phyloP scores from a whole-genome alignment of 2,888 invertebrate genomes.

The Microctonus hyperodae region DNA sequence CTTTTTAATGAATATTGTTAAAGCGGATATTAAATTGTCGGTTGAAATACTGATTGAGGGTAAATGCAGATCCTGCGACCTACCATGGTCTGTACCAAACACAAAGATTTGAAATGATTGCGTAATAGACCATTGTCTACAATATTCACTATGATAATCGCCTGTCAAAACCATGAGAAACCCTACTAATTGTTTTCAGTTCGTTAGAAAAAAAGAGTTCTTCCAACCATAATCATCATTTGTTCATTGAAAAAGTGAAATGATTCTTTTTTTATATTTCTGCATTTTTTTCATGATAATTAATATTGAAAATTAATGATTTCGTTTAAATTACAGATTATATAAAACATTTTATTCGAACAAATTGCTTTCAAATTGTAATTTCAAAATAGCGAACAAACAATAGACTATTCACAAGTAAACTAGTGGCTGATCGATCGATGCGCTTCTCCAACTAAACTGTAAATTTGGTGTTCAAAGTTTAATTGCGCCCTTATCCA shows the following conservation, averaged over 20 bases:
- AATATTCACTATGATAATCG: constrained; percentile 32
- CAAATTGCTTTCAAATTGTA: neutral
- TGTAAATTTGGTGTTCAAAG: constrained; percentile 49
- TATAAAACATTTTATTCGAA: too few species aligned
- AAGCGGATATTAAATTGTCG: constrained; percentile 32
- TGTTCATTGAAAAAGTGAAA: too few species aligned
- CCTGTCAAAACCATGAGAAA: constrained; percentile 33
- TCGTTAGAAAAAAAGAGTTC: neutral
- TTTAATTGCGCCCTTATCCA: constrained; percentile 54
- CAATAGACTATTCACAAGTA: constrained; percentile 11
- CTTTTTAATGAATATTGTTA: constrained; percentile 40
- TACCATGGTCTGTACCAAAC: neutral
- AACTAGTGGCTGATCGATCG: constrained; percentile 35
- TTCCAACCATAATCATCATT: too few species aligned
- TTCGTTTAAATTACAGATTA: too few species aligned
- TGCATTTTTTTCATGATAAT: neutral
- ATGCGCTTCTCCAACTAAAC: constrained; percentile 43
- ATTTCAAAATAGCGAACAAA: constrained; percentile 33
- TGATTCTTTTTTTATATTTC: too few species aligned
- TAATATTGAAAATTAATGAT: neutral
- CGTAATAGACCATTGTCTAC: constrained; percentile 24
- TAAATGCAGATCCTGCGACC: neutral
- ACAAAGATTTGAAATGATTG: neutral
- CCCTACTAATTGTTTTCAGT: constrained; percentile 19
- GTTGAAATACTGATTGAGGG: constrained; percentile 18